phyloP scores from a whole-genome alignment of 1,140 invertebrate species.

The Octopus bimaculoides region DNA sequence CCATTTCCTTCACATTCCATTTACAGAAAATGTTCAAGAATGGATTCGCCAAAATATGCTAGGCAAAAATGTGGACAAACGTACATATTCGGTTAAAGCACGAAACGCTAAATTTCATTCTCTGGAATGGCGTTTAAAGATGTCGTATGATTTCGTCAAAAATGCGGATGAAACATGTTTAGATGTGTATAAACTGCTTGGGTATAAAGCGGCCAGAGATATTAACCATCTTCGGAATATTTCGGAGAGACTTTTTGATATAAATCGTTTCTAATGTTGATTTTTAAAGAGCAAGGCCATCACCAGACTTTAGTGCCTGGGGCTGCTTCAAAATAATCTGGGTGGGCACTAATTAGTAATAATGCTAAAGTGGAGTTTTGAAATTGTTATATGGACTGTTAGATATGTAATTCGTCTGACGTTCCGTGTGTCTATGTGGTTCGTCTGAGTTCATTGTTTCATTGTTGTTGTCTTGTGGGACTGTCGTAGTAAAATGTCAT shows the following conservation, averaged over 20 bases:
- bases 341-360: too few relatives aligned
- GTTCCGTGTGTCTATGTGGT: too few relatives aligned
- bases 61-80: neutral
- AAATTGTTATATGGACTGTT: too few relatives aligned
- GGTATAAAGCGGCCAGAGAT: neutral
- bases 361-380: too few relatives aligned
- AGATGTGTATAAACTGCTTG: neutral
- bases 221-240: neutral
- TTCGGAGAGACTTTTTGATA: neutral
- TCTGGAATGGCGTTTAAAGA: neutral
- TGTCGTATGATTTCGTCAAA: neutral
- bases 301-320: too few relatives aligned
- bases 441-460: too few relatives aligned
- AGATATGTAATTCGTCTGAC: too few relatives aligned
- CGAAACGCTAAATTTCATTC: neutral
- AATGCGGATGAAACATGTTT: neutral
- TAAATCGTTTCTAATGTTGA: too few relatives aligned
- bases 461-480: too few relatives aligned
- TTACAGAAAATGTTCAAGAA: neutral
- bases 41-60: neutral
- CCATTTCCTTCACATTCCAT: neutral
- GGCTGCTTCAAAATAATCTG: too few relatives aligned
- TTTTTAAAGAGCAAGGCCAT: too few relatives aligned
- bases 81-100: neutral
- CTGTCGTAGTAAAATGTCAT: too few relatives aligned